Evolutionary conservation across 2,888 invertebrate species (phyloP), one percentile per base, ranked within the genome.

Genomic region (Chorisops tibialis): DNA sequence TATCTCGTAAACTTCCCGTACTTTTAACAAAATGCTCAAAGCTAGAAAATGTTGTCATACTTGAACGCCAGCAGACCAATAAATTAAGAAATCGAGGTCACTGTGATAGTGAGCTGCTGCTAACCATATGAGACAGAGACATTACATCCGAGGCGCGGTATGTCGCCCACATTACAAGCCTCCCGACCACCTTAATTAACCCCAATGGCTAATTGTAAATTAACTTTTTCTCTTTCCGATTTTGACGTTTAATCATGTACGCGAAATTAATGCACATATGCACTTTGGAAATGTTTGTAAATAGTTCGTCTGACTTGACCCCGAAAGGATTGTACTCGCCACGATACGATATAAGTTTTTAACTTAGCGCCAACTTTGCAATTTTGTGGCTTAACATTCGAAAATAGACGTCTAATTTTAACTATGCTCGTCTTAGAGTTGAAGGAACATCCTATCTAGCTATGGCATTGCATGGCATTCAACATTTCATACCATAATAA

Each of bases 31-130:
- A 50, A 41, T 41, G 54, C 12, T 54, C 41, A 24, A 54, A 54
- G 41, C 54, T 22, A 54, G 39, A 24, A 41, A 54, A 41, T 54
- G 22, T 54, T 54, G 54, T 54, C 41, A 54, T 41, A 41, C 41
- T 19, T 37, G 54, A 21, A 54, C 41, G 54, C 54, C 41, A 54
- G 22, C 41, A 41, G 22, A 54, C 54, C 54, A 54, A 54, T 54
- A 54, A 54, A 54, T 54, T 54, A 54, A 41, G 54, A 41, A 54
- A 54, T 54, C 39, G 54, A 54, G 54, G 54, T 54, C 54, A 54
- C 22, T 54, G 41, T 54, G 41, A 54, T 54, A 54, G 39, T n/a
- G n/a, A 35, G 37, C 19, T 16, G 19, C 37, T 11, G 51, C 38
- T n/a, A 4, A 18, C 51, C 18, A 45, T 18, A 18, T 5, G 14